Evolutionary conservation across 2,797 vertebrate genomes (phyloP), one percentile per base, ranked within the genome.

Genomic region (Apodemus agrarius): DNA sequence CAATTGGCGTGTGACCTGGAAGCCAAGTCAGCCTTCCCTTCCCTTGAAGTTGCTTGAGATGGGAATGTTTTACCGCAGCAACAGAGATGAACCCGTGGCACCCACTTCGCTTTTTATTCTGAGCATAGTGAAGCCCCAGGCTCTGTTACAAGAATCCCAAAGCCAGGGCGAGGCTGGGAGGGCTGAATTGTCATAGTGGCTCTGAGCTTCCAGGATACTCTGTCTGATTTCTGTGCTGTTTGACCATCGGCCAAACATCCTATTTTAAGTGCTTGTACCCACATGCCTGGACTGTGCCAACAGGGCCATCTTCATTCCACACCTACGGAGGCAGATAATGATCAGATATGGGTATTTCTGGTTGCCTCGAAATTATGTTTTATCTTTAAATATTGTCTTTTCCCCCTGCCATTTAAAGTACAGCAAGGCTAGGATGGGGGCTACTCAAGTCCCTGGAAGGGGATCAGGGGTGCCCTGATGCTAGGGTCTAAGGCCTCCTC

Each of bases 341-440:
- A 89, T 89, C 57, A 6, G 75, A 80, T 75, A 19, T 3, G 65
- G 91, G 43, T 94, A 91, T 92, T 96, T 97, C 84, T 54, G 86
- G 79, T 67, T 0, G 75, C 93, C 89, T 97, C 82, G 61, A 84
- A 94, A 80, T 75, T 93, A 90, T 93, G 49, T 80, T 87, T 84
- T 78, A 61, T 37, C 83, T 87, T 89, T 91, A 80, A 93, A 83
- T 74, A 90, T 94, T 37, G 88, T 82, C 43, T 76, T 67, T 34
- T 63, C 86, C 52, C 78, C 80, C 24, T 65, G 31, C 16, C 46
- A 22, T 76, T 40, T 37, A 76, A 96, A 63, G 13, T 10, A 37
- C 52, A 40, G 4, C 0, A n/a, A 61, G 80, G 52, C 3, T 16
- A 46, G 52, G 59, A n/a, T 4, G 12, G 21, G 5, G 34, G 17